Base-by-base conservation (phyloP, 2,797 vertebrate genomes). In the Ctenosaura bakeri region DNA sequence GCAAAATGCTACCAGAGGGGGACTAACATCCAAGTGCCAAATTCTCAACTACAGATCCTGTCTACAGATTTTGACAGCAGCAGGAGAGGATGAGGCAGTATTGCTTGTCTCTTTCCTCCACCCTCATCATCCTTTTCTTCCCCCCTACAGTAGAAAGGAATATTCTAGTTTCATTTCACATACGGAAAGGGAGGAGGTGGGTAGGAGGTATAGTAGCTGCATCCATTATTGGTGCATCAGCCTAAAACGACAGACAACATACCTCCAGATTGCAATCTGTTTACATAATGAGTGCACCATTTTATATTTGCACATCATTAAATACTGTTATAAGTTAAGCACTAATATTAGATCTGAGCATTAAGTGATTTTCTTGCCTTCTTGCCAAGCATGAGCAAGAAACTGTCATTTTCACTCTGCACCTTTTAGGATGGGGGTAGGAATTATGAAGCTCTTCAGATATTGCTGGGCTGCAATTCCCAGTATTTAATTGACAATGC, bases 281-380 rank as follows among this genome's bases (percentile, higher is more conserved):
- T 38, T 87, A 29, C 54, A 35, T 82, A 50, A n/a, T 59, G 38
- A 38, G 29, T 14, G 42, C 54, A 46, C 9, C 32, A 64, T 66
- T 87, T 77, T 56, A 83, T 52, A 52, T 16, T 54, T 10, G 52
- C 4, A 83, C 16, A 38, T 38, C 64, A 83, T 42, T 5, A 8
- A 71, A 73, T 80, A 46, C 62, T 77, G 24, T 64, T 87, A 74
- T 46, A 89, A n/a, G n/a, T 26, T 52, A 83, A 59, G 32, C 46
- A 20, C 32, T 32, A 82, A 83, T 66, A 42, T 54, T 35, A 82
- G 56, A 10, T 87, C 59, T 82, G 42, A 64, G 32, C 24, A 59
- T 42, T 32, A 92, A 90, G 0, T 14, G 14, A 78, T 87, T 46
- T 92, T 77, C n/a, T 50, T 86, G 76, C 32, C 9, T 83, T 92